A percentile compares a stretch with the other conserved stretches of the same genome.
Evolutionary conservation across 2,888 invertebrate genomes (phyloP).

Genomic region (Chalcis sispes): DNA sequence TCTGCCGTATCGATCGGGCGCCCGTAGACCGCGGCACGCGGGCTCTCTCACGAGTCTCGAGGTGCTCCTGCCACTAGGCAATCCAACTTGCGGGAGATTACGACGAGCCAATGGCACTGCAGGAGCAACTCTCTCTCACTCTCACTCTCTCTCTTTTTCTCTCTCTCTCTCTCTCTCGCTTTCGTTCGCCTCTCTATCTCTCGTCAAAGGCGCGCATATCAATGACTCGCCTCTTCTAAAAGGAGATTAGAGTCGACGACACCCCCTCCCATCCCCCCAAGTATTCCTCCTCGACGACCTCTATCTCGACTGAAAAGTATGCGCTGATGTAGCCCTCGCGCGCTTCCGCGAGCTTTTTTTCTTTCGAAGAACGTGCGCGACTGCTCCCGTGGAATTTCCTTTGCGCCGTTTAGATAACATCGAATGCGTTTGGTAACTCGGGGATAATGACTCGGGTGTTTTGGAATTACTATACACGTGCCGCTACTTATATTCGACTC

Average conservation of each 20-base stretch:
- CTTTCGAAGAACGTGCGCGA: neutral
- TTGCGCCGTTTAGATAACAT: neutral
- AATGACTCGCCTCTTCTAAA: slow-evolving; percentile 24
- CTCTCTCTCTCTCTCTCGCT: no score
- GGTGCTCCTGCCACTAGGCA: slow-evolving; percentile 72
- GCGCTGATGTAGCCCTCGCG: no score
- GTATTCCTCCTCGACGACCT: no score
- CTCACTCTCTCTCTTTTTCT: no score
- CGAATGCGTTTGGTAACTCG: no score
- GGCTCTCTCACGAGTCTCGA: neutral
- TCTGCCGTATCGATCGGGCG: slow-evolving; percentile 74
- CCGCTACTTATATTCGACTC: no score
- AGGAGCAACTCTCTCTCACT: no score
- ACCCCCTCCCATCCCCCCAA: neutral
- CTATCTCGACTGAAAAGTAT: no score
- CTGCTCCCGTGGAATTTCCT: neutral
- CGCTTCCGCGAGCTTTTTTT: no score
- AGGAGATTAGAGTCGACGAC: slow-evolving; percentile 34
- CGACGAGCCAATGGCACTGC: slow-evolving; percentile 61
- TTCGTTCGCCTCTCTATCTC: neutral
- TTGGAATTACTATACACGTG: no score
- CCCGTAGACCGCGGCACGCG: neutral
- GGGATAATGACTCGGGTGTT: no score
- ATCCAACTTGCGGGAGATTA: slow-evolving; percentile 74
- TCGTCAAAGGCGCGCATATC: neutral